Evolutionary conservation across 2,797 vertebrate species (phyloP).

Genomic region (Hypotaenidia philippensis): DNA sequence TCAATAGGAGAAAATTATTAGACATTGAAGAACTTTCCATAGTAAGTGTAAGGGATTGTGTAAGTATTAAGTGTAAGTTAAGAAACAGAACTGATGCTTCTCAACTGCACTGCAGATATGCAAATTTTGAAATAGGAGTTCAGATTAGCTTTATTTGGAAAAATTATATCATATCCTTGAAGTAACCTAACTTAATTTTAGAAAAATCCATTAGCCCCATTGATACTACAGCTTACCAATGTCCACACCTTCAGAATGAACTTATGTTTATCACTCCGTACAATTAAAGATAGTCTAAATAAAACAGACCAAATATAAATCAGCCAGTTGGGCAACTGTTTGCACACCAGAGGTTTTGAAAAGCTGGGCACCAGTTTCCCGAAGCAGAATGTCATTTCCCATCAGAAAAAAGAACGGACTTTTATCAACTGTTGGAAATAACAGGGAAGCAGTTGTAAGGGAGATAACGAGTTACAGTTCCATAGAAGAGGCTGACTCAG

Average conservation of each 20-base stretch:
- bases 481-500: background rate
- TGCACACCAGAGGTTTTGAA: background rate
- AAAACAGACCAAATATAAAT: background rate
- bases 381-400: background rate
- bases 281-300: background rate
- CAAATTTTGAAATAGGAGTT: background rate
- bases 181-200: background rate
- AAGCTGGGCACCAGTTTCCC: background rate
- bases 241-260: background rate
- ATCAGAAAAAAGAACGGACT: slow-evolving; percentile 9
- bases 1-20: background rate
- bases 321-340: background rate
- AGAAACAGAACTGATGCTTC: background rate
- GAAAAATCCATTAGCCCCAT: background rate
- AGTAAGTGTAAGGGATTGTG: background rate
- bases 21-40: background rate
- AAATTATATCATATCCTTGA: background rate
- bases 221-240: background rate
- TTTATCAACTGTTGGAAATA: slow-evolving; percentile 7
- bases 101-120: background rate
- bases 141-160: background rate
- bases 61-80: background rate
- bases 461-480: background rate
- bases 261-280: background rate
- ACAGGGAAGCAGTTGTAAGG: background rate